Conservation (phyloP, 2,797 vertebrate genomes). For the Microctenopoma lineatum region DNA sequence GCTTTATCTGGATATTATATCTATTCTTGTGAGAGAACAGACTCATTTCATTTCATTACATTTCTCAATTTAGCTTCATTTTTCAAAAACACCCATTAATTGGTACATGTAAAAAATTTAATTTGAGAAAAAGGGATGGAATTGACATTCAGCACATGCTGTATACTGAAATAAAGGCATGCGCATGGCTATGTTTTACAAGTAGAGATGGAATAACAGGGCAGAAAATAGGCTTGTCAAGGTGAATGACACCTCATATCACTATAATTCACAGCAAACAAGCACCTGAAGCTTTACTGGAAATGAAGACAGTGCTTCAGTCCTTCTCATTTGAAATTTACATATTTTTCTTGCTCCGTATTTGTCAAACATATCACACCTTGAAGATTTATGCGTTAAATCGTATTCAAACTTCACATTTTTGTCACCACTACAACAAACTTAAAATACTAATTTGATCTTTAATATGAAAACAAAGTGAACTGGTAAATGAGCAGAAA, state of each 20-base stretch:
- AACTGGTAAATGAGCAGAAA: neutral
- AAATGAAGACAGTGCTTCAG: conserved; percentile 65
- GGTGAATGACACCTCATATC: conserved; percentile 78
- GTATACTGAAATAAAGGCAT: conserved; percentile 59
- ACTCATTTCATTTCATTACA: conserved; percentile 32
- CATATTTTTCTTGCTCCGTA: conserved; percentile 29
- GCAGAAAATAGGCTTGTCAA: conserved; percentile 82
- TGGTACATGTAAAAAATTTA: conserved; percentile 8
- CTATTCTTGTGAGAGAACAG: conserved; percentile 17
- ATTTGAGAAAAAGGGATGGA: neutral
- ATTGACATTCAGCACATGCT: conserved; percentile 42
- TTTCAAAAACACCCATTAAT: conserved; percentile 2
- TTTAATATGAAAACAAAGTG: conserved; percentile 6
- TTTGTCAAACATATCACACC: conserved; percentile 11
- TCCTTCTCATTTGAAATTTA: conserved; percentile 37
- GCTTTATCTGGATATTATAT: conserved; percentile 6
- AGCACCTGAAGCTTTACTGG: conserved; percentile 65
- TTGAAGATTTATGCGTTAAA: conserved; percentile 6
- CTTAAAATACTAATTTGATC: neutral
- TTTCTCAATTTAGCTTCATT: conserved; percentile 1
- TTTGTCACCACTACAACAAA: conserved; percentile 9
- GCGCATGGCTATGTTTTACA: conserved; percentile 69
- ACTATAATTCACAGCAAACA: conserved; percentile 76
- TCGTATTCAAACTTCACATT: conserved; percentile 20
- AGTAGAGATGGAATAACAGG: conserved; percentile 73